Evolutionary conservation across 2,888 invertebrate genomes (phyloP).

Genomic region (Ditylenchus weischeri): DNA sequence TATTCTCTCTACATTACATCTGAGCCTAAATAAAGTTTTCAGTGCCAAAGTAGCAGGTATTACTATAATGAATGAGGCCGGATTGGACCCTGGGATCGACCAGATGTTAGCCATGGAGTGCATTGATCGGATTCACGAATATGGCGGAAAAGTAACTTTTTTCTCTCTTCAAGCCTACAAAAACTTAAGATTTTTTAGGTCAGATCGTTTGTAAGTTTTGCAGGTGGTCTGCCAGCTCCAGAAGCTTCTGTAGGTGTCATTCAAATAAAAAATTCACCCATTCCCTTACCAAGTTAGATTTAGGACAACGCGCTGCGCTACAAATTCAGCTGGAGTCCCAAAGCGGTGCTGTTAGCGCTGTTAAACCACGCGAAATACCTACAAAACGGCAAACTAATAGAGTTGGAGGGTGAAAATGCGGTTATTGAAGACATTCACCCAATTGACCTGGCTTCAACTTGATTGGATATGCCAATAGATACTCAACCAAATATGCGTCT

Average conservation of each 20-base stretch:
- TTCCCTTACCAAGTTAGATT: no score
- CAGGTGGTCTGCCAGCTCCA: slow-evolving; percentile 93
- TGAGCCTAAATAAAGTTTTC: slow-evolving; percentile 16
- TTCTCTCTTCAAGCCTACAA: not conserved
- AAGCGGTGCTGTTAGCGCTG: slow-evolving; percentile 85
- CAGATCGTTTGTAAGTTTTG: slow-evolving; percentile 91
- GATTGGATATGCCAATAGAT: slow-evolving; percentile 94
- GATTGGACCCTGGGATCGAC: slow-evolving; percentile 96
- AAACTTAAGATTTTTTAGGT: slow-evolving; percentile 62
- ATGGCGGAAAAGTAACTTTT: slow-evolving; percentile 73
- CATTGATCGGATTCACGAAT: slow-evolving; percentile 77
- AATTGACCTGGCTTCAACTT: slow-evolving; percentile 88
- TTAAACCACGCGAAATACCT: slow-evolving; percentile 83
- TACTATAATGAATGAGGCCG: slow-evolving; percentile 91
- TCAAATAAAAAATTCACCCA: no score
- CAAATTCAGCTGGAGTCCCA: slow-evolving; percentile 95
- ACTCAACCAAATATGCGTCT: slow-evolving; percentile 82
- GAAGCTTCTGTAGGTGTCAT: slow-evolving; percentile 70
- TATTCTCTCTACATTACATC: no score
- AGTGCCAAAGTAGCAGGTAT: slow-evolving; percentile 84
- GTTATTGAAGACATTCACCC: slow-evolving; percentile 77
- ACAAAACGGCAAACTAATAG: slow-evolving; percentile 77
- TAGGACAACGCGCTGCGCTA: slow-evolving; percentile 73
- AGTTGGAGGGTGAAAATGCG: slow-evolving; percentile 82
- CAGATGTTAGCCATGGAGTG: slow-evolving; percentile 93